Percentiles rank a stretch among this genome's conserved stretches.
Evolutionary conservation across 2,888 invertebrate species (phyloP).

Genomic region (Trissonchulus latispiculum): DNA sequence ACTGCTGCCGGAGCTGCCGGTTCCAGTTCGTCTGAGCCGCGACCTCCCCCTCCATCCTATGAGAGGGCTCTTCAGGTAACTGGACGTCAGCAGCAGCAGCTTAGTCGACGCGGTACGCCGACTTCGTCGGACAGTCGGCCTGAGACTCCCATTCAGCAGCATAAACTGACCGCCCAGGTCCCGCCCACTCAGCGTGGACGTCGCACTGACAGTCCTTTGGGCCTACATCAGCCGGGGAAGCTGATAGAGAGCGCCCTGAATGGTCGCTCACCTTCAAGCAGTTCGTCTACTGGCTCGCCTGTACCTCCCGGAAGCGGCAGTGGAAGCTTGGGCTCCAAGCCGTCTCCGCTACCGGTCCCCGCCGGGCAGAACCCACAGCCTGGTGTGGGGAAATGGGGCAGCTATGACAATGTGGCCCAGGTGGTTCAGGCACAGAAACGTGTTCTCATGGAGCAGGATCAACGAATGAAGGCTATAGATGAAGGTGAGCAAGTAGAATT

Average conservation of each 20-base stretch:
- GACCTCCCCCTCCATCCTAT: neutral
- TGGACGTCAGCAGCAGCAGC: neutral
- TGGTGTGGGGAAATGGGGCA: neutral
- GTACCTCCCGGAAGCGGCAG: neutral
- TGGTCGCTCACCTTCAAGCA: too few relatives aligned
- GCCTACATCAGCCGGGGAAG: too few relatives aligned
- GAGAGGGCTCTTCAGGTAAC: neutral
- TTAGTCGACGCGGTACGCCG: neutral
- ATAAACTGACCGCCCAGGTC: neutral
- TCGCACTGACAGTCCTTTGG: neutral
- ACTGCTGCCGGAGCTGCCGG: too few relatives aligned
- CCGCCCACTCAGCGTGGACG: neutral
- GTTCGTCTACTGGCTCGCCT: too few relatives aligned
- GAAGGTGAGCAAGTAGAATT: too few relatives aligned
- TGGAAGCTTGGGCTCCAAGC: too few relatives aligned
- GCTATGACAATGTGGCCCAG: neutral
- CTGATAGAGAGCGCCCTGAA: too few relatives aligned
- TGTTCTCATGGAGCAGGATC: neutral
- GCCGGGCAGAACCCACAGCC: neutral
- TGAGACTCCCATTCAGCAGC: neutral
- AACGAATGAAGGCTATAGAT: neutral
- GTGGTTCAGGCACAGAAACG: neutral
- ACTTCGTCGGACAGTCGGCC: neutral
- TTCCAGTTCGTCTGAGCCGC: neutral
- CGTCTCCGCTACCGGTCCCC: neutral